Percentiles rank a stretch among this genome's conserved stretches.
These are phyloP conservation scores for Anthopleura sola DNA, from an alignment of 64 coral and sea anemone species.

Conservation along the genomic window DNA sequence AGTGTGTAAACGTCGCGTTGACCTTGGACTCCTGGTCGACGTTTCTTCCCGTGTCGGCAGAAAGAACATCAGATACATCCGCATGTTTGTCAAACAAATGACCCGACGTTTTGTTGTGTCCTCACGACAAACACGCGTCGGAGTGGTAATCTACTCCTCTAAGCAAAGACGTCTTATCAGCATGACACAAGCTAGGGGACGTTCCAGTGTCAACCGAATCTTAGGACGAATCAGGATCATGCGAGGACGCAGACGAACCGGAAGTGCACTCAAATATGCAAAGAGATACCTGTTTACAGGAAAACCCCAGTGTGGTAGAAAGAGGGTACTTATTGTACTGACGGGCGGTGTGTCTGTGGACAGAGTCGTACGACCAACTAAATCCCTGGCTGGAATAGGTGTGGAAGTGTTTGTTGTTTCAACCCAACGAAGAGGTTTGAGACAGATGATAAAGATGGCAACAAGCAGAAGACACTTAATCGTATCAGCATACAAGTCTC, in stretches of 20 bases:
- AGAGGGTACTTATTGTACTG: not conserved
- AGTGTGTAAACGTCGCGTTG: not conserved
- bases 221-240: not conserved
- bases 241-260: not conserved
- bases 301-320: slow-evolving; percentile 2
- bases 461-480: not conserved
- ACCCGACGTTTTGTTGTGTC: slow-evolving; percentile 1
- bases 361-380: not conserved
- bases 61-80: not conserved
- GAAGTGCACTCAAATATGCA: not conserved
- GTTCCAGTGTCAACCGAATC: not conserved
- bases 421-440: not conserved
- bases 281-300: slow-evolving; percentile 21
- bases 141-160: slow-evolving; percentile 2
- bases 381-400: not conserved
- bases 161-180: not conserved
- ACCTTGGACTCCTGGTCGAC: slow-evolving; percentile 6
- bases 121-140: not conserved
- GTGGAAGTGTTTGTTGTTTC: not conserved
- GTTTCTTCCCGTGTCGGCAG: not conserved
- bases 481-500: not conserved
- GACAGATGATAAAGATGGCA: not conserved
- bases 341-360: not conserved
- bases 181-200: not conserved
- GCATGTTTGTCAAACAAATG: slow-evolving; percentile 14